Base-by-base conservation (phyloP, 2,888 invertebrate species). In the Drosophila cognata region DNA sequence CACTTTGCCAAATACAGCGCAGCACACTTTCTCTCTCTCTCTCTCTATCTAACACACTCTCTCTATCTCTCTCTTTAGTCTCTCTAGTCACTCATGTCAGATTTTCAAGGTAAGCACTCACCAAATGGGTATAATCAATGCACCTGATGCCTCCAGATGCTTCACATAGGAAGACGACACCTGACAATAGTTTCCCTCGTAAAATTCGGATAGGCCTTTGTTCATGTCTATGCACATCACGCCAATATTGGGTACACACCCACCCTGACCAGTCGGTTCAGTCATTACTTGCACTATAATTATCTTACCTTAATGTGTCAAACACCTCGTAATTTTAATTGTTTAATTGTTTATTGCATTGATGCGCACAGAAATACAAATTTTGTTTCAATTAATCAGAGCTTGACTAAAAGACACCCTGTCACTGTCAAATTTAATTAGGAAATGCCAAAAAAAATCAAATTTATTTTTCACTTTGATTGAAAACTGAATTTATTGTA, bases 151-250 rank as follows among this genome's bases (percentile, higher is more conserved):
- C 94, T 98, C 98, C 43, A 98, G 91, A 92, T 95, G 96, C 92
- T 98, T 97, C 0, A 98, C 97, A 91, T 98, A 98, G 0, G 97
- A 96, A 0, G 97, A 96, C 0, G 96, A 96, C 60, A 98, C 96
- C 88, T 96, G 98, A 87, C 96, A 96, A 8, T 94, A 95, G 58
- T 16, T 2, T 11, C 94, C 92, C 18, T 94, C 92, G 0, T 94
- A 95, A 60, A 93, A 92, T 7, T 93, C 80, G 28, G 94, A 93
- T 2, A 96, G 92, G 50, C 94, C 93, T 59, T 92, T 90, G 0
- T 95, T 94, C 64, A 95, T 93, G 92, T 97, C 96, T 90, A 96
- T 96, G 2, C 96, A 94, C 68, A 97, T 92, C 57, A 97, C 93
- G n/a, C 97, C 97, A 73, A 96, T 94, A 67, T 95, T 94, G 0